Evolutionary conservation across 2,113 vertebrate species (phyloP), one percentile per base, ranked within the genome.

Genomic region (Boleophthalmus pectinirostris): DNA sequence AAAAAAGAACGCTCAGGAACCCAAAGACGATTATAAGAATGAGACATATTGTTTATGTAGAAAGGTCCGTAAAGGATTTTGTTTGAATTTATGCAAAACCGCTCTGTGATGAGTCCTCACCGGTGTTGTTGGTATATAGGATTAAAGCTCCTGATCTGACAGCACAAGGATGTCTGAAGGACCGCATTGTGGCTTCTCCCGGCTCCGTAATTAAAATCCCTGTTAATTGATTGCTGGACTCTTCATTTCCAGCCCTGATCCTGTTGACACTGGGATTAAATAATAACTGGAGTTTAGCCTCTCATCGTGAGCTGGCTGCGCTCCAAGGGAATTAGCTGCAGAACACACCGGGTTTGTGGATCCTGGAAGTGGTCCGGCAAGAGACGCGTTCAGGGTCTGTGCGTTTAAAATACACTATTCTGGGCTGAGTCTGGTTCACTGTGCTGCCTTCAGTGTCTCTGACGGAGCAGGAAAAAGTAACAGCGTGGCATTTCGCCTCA

Each of bases 211-310:
- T 88, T 90, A 65, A 85, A 93, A 91, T 92, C 88, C 54, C 77
- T 80, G 75, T 82, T 94, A 93, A 93, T 93, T 93, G 89, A 91
- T 93, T 91, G 87, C 63, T 77, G 88, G 84, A 72, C 85, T 92
- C 91, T 94, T 93, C 90, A 94, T 94, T 96, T 95, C 91, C 92
- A 86, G 86, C 84, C 0, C 0, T 0, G 38, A 76, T 83, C 82
- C 87, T 94, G 85, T 94, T 95, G 93, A 94, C 87, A 90, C 90
- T 92, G 87, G 92, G 91, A 94, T 95, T 93, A 93, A 95, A 94
- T 90, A 90, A 91, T 93, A 92, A 90, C 88, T 93, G 73, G 85
- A 94, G 82, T 84, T 76, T 85, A 86, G 85, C 78, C 82, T 87
- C 82, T 94, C 91, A 87, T 88, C 82, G 89, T 90, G 87, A 91